Percentiles rank a stretch among this genome's conserved stretches.
Evolutionary conservation across 1,140 invertebrate species (phyloP).

Genomic region (Brachionus plicatilis): DNA sequence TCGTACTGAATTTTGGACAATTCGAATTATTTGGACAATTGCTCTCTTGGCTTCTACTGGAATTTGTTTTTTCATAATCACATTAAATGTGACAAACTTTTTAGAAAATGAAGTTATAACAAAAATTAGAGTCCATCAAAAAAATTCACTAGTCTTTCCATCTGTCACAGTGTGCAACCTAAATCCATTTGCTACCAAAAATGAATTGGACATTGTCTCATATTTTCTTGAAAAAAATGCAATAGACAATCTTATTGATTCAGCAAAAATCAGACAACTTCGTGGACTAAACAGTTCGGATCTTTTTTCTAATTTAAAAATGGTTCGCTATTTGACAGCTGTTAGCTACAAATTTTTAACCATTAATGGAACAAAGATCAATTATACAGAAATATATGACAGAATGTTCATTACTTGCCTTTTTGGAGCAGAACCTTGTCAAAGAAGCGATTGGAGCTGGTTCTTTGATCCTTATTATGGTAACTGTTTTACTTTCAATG

Average conservation of each 20-base stretch:
- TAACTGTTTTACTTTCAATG: slow-evolving; percentile 4
- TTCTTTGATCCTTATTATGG: neutral
- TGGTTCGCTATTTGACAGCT: neutral
- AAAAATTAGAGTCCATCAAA: neutral
- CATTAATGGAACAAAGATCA: neutral
- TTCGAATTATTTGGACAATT: neutral
- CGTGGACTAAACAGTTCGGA: too few species aligned
- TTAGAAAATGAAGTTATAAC: neutral
- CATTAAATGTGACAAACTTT: neutral
- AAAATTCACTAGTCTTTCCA: neutral
- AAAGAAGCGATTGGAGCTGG: neutral
- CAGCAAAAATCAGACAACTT: neutral
- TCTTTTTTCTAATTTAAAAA: neutral
- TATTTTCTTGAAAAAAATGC: neutral
- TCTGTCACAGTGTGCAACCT: neutral
- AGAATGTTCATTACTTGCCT: neutral
- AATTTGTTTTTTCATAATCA: neutral
- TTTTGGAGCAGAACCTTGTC: neutral
- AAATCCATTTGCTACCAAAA: neutral
- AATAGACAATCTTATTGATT: neutral
- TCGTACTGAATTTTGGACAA: neutral
- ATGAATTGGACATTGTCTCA: neutral
- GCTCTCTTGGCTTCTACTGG: neutral
- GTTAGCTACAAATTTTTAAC: neutral
- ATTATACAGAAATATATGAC: neutral